Conservation (phyloP, 2,113 vertebrate species). For the Polyodon spathula region DNA sequence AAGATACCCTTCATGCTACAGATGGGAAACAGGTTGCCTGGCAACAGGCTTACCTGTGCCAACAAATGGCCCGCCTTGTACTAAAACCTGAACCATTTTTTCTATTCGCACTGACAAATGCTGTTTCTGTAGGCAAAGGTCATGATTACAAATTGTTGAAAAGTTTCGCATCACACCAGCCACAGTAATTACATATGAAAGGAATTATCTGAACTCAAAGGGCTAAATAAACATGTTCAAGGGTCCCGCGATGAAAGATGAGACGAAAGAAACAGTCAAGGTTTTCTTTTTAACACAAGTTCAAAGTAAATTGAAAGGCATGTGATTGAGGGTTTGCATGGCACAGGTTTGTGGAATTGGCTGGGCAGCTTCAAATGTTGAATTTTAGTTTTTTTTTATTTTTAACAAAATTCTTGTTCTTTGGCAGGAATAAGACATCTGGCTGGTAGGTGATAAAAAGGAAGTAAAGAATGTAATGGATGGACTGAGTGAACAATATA, state of each 20-base stretch:
- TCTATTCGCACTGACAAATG: conserved; percentile 19
- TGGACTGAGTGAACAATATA: no score
- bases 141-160: conserved; percentile 52
- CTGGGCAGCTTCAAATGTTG: no score
- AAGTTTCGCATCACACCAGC: conserved; percentile 45
- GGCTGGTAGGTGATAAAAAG: no score
- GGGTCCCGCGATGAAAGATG: conserved; percentile 4
- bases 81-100: not conserved
- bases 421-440: no score
- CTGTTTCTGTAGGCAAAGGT: conserved; percentile 36
- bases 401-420: no score
- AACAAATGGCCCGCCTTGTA: conserved; percentile 35
- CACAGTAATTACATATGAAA: conserved; percentile 34
- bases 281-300: no score
- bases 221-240: conserved; percentile 11
- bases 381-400: no score
- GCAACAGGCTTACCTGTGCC: conserved; percentile 39
- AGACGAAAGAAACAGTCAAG: not conserved
- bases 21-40: conserved; percentile 39
- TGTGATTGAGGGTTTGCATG: no score
- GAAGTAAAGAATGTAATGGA: no score
- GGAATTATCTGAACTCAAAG: conserved; percentile 31
- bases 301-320: no score
- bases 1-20: conserved; percentile 40
- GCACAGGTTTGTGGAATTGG: no score